These are phyloP conservation scores for Neoaliturus tenellus DNA, from an alignment of 2,888 invertebrate species.

Conservation along the genomic window DNA sequence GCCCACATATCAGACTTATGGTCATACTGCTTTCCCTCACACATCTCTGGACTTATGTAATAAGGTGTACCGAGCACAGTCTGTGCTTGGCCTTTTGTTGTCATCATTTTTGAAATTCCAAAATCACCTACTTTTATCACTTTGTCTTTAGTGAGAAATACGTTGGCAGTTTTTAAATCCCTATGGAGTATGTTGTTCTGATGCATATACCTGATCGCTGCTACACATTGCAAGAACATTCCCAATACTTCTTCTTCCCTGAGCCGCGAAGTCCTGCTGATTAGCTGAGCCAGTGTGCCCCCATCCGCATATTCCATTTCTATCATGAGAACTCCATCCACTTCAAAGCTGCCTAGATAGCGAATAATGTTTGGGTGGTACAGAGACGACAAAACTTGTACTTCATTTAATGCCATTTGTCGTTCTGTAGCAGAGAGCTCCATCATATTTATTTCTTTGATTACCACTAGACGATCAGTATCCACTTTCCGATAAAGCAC, in stretches of 20 bases:
- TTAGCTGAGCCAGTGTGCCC: conserved; percentile 81
- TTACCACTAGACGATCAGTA: conserved; percentile 80
- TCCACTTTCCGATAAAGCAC: conserved; percentile 79
- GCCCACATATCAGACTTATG: conserved; percentile 89
- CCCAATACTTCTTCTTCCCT: conserved; percentile 79
- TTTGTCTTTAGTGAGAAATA: conserved; percentile 81
- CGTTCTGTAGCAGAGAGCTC: conserved; percentile 81
- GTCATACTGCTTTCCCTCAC: conserved; percentile 85
- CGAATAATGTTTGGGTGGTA: conserved; percentile 85
- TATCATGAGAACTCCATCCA: conserved; percentile 81
- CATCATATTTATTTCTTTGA: conserved; percentile 84
- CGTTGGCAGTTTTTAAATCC: conserved; percentile 85
- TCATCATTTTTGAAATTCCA: conserved; percentile 85
- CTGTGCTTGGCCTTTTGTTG: conserved; percentile 79
- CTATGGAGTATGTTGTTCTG: conserved; percentile 80
- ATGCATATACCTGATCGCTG: conserved; percentile 83
- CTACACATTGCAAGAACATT: conserved; percentile 81
- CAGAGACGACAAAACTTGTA: conserved; percentile 80
- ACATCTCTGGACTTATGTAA: conserved; percentile 87
- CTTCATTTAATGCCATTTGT: conserved; percentile 82
- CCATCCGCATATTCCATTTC: conserved; percentile 89
- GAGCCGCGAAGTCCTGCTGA: conserved; percentile 75
- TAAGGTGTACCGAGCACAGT: conserved; percentile 85
- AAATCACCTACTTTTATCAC: conserved; percentile 84
- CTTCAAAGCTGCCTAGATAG: conserved; percentile 84